Conservation (phyloP, 2,797 vertebrate species). For the Enteromius thamalakanensis region DNA sequence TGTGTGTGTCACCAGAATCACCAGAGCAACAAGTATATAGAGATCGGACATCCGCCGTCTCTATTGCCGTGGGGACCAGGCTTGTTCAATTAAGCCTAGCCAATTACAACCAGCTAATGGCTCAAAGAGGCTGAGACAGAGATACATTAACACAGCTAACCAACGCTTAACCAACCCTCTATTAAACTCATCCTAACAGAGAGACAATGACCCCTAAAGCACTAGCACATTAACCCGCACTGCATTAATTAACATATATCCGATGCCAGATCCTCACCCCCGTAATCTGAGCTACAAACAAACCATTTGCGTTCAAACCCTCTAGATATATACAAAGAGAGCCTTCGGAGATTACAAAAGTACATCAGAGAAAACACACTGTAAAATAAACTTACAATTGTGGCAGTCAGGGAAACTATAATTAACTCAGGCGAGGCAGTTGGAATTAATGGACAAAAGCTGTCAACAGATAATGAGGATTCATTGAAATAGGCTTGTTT, state of each 20-base stretch:
- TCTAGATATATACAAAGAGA: constrained; percentile 8
- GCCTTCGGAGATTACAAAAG: constrained; percentile 22
- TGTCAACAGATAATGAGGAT: constrained; percentile 12
- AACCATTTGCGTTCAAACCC: constrained; percentile 1
- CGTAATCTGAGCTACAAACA: constrained; percentile 16
- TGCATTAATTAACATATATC: constrained; percentile 22
- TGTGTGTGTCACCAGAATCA: background rate
- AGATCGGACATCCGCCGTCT: constrained; percentile 22
- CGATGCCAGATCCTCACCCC: background rate
- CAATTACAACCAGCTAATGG: constrained; percentile 42
- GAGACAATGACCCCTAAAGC: constrained; percentile 45
- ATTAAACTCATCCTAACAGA: constrained; percentile 34
- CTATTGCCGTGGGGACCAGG: constrained; percentile 37
- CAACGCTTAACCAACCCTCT: constrained; percentile 34
- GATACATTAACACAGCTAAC: constrained; percentile 32
- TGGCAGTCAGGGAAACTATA: constrained; percentile 19
- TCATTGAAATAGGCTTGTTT: background rate
- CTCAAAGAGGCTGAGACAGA: constrained; percentile 23
- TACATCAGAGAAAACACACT: constrained; percentile 1
- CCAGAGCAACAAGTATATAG: constrained; percentile 33
- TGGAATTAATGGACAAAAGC: constrained; percentile 1
- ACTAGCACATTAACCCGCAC: constrained; percentile 28
- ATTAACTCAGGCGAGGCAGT: background rate
- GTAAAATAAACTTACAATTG: constrained; percentile 11
- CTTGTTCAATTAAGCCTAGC: constrained; percentile 38